Base-by-base conservation (phyloP, 2,888 invertebrate species). In the Holacanthella duospinosa region DNA sequence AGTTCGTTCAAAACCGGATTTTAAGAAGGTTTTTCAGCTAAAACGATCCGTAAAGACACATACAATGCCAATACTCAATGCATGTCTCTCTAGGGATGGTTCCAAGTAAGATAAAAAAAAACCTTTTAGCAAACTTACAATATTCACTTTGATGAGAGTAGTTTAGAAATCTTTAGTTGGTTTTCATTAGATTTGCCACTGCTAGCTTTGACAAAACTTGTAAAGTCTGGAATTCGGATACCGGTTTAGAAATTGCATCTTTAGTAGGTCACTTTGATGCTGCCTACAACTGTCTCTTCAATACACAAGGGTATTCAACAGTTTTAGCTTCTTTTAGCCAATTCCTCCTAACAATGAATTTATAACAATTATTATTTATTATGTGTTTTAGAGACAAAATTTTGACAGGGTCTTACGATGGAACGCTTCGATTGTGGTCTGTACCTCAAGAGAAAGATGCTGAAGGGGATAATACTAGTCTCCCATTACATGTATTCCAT, bases 191-290 rank as follows among this genome's bases (percentile, higher is more conserved):
- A 75, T 89, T 88, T 76, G 78, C 89, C 66, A 86, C 89, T 1
- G 89, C 88, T 69, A 89, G 89, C 77, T 90, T 89, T 76, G 90
- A 90, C 77, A 81, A 89, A 70, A 89, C 89, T 24, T 89, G 89
- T 77, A 87, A 87, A 77, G 80, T 90, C 62, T 88, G 89, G 85
- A 82, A 86, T 77, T 85, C 87, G 66, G n/a, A n/a, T n/a, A 83
- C 84, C 16, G 88, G 87, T 53, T 80, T 79, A 65, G 86, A 88
- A 76, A 77, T 86, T 73, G 81, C 82, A 75, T 83, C 85, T 4
- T 80, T 90, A 43, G 78, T 82, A 36, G 88, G 88, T 24, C 90
- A 90, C 74, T 84, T 85, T 72, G 89, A 89, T 78, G 88, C 88
- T 61, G 89, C 90, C 12, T 89, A 87, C 77, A 84, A 87, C 12